Evolutionary conservation across 2,113 vertebrate species (phyloP), one percentile per base, ranked within the genome.

Genomic region (Oxyruncus cristatus): DNA sequence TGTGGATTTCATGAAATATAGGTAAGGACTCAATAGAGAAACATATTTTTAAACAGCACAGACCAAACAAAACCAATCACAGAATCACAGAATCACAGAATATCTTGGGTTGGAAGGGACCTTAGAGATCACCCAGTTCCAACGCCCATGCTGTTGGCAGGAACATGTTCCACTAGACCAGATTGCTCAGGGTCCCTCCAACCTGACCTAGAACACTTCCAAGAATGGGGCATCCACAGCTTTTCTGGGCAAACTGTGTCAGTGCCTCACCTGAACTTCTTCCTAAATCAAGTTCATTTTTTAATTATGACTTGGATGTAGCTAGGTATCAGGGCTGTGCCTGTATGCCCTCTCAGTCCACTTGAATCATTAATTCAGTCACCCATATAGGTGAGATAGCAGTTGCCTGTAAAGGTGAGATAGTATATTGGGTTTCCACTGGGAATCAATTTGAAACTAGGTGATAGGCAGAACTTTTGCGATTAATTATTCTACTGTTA

Each of bases 81-180:
- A 55, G 41, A 23, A 19, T 33, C 6, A 32, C 3, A 55, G 41
- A 23, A 32, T 19, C 26, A 41, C 17, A 70, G 55, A 55, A 47
- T 39, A 0, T 0, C 53, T 68, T 55, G 11, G 6, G 17, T 55
- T 62, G 24, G 41, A 55, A 35, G 8, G 14, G 17, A 24, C 2
- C 7, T 27, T 35, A 27, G 26, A 32, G 8, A 49, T 32, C 26
- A 62, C 6, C 21, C 35, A 15, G 5, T 15, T 49, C n/a, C 9
- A 35, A 15, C 5, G 2, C 4, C 9, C 6, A 3, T 62, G 24
- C 21, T 13, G 14, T 27, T 8, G n/a, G 16, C 24, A 61, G 11
- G 16, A 18, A 41, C 30, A 18, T 6, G 9, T 55, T 62, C 14
- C 47, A 49, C 9, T 27, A 28, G 7, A 5, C 4, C 30, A 70